phyloP scores from a whole-genome alignment of 2,797 vertebrate species.

The Furcifer pardalis region DNA sequence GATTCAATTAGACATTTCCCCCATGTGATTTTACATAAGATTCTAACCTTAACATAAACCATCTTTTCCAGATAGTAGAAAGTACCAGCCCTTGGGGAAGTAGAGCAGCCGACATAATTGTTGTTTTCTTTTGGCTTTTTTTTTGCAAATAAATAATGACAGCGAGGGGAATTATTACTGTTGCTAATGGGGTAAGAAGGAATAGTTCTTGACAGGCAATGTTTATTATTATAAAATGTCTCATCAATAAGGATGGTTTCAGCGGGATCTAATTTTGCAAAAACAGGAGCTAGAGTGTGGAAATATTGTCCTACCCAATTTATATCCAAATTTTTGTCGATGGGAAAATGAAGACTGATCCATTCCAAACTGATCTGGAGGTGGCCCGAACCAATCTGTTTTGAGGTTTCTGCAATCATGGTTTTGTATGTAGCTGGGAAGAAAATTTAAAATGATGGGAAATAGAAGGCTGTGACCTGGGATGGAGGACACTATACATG shows the following conservation, averaged over 20 bases:
- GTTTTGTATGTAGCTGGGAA: no score
- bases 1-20: neutral
- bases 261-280: conserved; percentile 33
- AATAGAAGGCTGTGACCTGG: no score
- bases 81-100: neutral
- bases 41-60: neutral
- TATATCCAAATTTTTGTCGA: no score
- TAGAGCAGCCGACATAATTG: conserved; percentile 4
- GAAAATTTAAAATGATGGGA: no score
- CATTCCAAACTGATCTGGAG: no score
- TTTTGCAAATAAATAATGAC: conserved; percentile 35
- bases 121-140: no score
- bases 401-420: no score
- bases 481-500: no score
- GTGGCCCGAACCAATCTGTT: no score
- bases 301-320: no score
- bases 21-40: neutral
- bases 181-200: conserved; percentile 12
- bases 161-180: neutral
- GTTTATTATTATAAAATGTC: conserved; percentile 6
- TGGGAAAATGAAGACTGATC: no score
- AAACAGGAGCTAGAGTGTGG: conserved; percentile 23
- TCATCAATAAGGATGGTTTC: conserved; percentile 21
- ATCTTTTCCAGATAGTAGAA: neutral
- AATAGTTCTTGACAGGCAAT: conserved; percentile 26